Base-by-base conservation (phyloP, 2,797 vertebrate genomes). In the Carduelis carduelis region DNA sequence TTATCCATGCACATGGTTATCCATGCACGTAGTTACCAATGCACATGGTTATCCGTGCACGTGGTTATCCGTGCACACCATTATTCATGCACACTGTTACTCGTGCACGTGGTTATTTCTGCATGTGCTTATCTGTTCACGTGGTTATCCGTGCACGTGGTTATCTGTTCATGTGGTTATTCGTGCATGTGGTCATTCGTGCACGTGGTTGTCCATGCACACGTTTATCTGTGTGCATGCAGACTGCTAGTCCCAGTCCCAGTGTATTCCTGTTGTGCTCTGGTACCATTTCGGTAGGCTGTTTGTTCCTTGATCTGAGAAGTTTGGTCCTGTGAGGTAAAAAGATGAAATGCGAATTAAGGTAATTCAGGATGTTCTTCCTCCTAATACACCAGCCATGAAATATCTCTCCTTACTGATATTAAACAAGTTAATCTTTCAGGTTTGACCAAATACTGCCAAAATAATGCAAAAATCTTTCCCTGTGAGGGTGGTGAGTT, bases 241-340 rank as follows among this genome's bases (percentile, higher is more conserved):
- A 7, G 56, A 24, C 41, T 11, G 32, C 32, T 1, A 0, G 44
- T 28, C 61, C n/a, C 6, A 5, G 7, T 56, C 52, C 28, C 61
- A 27, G 18, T 0, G 2, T n/a, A 41, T 27, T 65, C 41, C 34
- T 34, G 47, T 27, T 13, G 28, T 32, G 53, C n/a, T 35, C 44
- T 8, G 19, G 27, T 53, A 37, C 15, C 6, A 4, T 53, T 47
- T 39, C 0, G 0, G 20, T 30, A 0, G 0, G 35, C 56, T 7
- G 1, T 4, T 35, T 63, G 74, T 53, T 65, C 68, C 3, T 9
- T 44, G n/a, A 78, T 35, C 46, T 22, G 60, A 53, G 72, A 70
- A 84, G 64, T 39, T 39, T 44, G 60, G 65, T 37, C 87, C 70
- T 61, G 60, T 11, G 21, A 49, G 53, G 83, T 37, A 52, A 15